Base-by-base conservation (phyloP, 1,140 invertebrate genomes). In the Papilio glaucus region DNA sequence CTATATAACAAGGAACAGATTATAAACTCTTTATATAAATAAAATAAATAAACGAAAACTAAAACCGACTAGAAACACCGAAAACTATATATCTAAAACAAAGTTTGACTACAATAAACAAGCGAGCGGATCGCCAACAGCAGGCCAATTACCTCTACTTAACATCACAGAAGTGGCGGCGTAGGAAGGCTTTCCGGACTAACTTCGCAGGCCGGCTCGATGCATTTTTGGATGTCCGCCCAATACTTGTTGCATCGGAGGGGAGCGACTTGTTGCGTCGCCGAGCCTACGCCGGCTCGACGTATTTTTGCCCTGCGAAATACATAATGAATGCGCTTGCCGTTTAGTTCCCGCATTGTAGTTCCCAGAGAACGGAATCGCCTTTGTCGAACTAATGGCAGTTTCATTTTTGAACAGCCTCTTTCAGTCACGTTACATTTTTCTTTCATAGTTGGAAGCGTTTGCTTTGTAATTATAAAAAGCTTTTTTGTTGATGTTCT, bases 221-320 rank as follows among this genome's bases (percentile, higher is more conserved):
- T 92, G 89, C 90, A 90, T 90, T 92, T 92, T 92, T 92, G 90
- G 90, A 92, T 84, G 78, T 76, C 85, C 84, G 87, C 90, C 90
- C 87, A 87, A 84, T 78, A 92, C 90, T 89, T 91, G 90, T 91
- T 91, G 90, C 89, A 86, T 74, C 77, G 67, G 78, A 57, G 74
- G 73, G 73, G 26, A 15, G 75, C 74, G 71, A 90, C 89, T 87
- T 91, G 89, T 91, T 92, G 90, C 85, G 70, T 72, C 62, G 77
- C 68, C 81, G 78, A 78, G 87, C 86, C 88, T 90, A 88, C 77
- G 70, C 41, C 61, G 45, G 63, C 76, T 73, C 73, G 70, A 72
- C 80, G 79, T 81, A 89, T 90, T 91, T 92, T 90, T 92, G 86
- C 88, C 79, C 75, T 74, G 74, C 79, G 78, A 85, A 84, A 91